These are phyloP conservation scores for Noctua fimbriata DNA, from an alignment of 2,888 invertebrate species.

Conservation along the genomic window DNA sequence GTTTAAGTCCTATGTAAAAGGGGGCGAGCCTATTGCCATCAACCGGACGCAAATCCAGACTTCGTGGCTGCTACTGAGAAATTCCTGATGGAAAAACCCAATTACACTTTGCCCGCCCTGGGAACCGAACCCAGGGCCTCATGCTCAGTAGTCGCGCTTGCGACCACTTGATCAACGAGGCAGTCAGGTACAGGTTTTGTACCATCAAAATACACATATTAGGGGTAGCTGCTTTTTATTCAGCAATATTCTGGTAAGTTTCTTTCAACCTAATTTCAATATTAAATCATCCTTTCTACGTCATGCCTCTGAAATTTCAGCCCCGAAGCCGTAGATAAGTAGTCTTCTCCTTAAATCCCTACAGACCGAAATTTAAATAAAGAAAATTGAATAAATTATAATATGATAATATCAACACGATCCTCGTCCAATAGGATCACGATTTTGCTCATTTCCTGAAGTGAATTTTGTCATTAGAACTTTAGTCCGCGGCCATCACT, in stretches of 20 bases:
- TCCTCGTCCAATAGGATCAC: conserved; percentile 35
- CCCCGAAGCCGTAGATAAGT: not conserved
- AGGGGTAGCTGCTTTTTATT: not conserved
- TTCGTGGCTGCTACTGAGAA: too few species aligned
- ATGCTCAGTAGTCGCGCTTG: too few species aligned
- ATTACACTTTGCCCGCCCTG: too few species aligned
- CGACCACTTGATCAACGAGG: too few species aligned
- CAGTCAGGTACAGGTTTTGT: not conserved
- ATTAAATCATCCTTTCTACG: not conserved
- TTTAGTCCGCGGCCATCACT: conserved; percentile 20
- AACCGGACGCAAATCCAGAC: too few species aligned
- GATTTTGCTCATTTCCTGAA: conserved; percentile 45
- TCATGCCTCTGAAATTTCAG: not conserved
- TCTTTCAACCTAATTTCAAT: not conserved
- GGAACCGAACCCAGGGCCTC: too few species aligned
- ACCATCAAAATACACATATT: not conserved
- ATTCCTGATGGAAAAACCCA: too few species aligned
- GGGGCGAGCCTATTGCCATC: too few species aligned
- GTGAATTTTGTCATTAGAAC: conserved; percentile 50
- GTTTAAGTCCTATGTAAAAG: too few species aligned
- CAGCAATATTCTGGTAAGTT: not conserved
- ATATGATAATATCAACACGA: conserved; percentile 32
- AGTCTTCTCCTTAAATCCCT: not conserved
- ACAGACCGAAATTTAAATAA: conserved; percentile 15
- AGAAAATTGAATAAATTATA: conserved; percentile 31